phyloP scores from a whole-genome alignment of 2,888 invertebrate genomes.

The Hofmannophila pseudospretella region DNA sequence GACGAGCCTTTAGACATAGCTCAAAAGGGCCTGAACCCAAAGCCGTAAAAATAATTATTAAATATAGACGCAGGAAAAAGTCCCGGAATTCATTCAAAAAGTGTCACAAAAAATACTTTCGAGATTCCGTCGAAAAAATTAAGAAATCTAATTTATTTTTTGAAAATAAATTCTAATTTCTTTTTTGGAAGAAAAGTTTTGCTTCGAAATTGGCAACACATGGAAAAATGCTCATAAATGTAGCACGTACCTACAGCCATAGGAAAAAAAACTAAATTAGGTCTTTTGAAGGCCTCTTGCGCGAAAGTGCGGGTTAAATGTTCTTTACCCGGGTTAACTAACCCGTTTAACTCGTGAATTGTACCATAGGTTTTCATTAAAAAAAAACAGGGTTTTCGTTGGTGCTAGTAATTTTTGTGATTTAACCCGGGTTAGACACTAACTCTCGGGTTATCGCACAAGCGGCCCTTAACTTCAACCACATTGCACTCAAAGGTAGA shows the following conservation, averaged over 20 bases:
- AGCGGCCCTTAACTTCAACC: not conserved
- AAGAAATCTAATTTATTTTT: conserved; percentile 3
- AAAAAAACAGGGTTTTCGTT: no score
- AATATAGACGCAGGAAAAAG: not conserved
- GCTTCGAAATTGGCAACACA: conserved; percentile 17
- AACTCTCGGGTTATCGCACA: no score
- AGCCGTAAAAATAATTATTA: not conserved
- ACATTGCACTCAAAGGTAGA: not conserved
- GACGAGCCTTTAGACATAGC: not conserved
- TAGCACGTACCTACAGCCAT: no score
- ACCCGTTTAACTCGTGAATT: no score
- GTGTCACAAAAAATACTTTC: conserved; percentile 26
- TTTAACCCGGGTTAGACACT: no score
- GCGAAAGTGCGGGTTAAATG: no score
- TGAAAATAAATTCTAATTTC: conserved; percentile 6
- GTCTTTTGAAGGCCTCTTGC: no score
- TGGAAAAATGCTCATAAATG: no score
- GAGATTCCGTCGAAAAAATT: conserved; percentile 24
- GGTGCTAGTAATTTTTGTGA: no score
- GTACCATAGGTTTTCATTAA: no score
- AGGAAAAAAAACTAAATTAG: conserved; percentile 1
- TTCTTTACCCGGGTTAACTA: no score
- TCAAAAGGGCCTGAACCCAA: not conserved
- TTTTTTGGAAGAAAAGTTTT: conserved; percentile 14
- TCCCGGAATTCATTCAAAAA: conserved; percentile 26